Conservation (phyloP, 2,113 vertebrate genomes). For the Puffinus mauretanicus region DNA sequence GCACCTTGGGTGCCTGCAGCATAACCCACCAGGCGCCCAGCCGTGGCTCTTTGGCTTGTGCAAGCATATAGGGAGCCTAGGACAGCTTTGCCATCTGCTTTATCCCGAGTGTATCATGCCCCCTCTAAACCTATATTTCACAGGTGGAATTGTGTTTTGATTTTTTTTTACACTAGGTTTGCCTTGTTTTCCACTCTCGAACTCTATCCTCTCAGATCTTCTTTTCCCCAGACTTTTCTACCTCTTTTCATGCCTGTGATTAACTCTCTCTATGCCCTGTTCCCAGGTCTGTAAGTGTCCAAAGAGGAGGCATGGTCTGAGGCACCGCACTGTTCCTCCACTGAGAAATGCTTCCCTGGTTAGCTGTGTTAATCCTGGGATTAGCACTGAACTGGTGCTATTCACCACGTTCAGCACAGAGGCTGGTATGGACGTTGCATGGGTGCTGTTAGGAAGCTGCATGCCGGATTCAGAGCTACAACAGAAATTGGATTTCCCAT, state of each 20-base stretch:
- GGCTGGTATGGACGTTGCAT: too few relatives aligned
- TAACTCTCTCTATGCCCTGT: not conserved
- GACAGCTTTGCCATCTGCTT: not conserved
- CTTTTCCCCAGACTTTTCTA: not conserved
- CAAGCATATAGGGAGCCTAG: not conserved
- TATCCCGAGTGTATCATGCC: accelerated
- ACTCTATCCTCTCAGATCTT: not conserved
- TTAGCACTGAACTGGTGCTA: not conserved
- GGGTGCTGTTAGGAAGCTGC: not conserved
- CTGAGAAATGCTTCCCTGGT: not conserved
- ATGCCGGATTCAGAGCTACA: not conserved
- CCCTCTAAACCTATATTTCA: not conserved
- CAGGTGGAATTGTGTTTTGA: not conserved
- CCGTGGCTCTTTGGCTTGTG: accelerated
- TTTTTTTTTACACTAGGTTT: not conserved
- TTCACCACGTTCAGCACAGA: not conserved
- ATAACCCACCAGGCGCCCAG: not conserved
- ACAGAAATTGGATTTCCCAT: not conserved
- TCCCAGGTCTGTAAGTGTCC: not conserved
- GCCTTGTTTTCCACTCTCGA: not conserved
- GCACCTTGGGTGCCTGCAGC: not conserved
- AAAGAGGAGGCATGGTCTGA: not conserved
- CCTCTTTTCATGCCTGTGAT: not conserved
- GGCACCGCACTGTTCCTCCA: not conserved
- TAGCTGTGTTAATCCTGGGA: not conserved